Base-by-base conservation (phyloP, 2,797 vertebrate genomes). In the Oryzias dopingdopingensis region DNA sequence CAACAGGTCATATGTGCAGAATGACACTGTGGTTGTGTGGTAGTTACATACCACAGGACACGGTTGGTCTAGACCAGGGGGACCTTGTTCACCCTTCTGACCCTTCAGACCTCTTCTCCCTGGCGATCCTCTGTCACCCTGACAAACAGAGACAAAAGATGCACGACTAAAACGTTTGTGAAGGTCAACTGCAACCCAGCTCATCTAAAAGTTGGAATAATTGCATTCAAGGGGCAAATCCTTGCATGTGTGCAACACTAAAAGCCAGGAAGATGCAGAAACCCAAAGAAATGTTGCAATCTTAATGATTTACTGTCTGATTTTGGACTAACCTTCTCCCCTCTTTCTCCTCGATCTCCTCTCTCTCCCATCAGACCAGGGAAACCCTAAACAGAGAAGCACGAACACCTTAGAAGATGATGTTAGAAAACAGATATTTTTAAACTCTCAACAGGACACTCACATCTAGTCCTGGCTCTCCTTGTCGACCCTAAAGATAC, bases 71-170 rank as follows among this genome's bases (percentile, higher is more conserved):
- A 98, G 88, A 50, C 96, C 96, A 0, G 96, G 96, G 1, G 96
- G 95, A 29, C 96, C 96, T 5, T 97, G 96, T 41, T 98, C 96
- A 57, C 96, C 96, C 70, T 97, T 98, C 79, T 94, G 93, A 59
- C 96, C 96, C 84, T 97, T 98, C 46, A 95, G 91, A 64, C 96
- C 96, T 88, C 93, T 95, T 79, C 95, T 93, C 22, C 96, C 96
- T 0, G 93, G 91, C 1, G 89, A 56, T 55, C 96, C 95, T 83
- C 95, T 89, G 63, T 98, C 96, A 13, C 96, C 96, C 96, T 98
- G 86, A 2, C 4, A 40, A 10, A 60, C 1, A 24, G 47, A 44
- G 7, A 68, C 17, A 23, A 15, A 17, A 53, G 7, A 22, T 15
- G 12, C 15, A 5, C 2, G 17, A 32, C 14, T 16, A n/a, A 49